These are phyloP conservation scores for Echinometra lucunter DNA, from an alignment of 53 echinoderm and acorn worm species.

Conservation along the genomic window DNA sequence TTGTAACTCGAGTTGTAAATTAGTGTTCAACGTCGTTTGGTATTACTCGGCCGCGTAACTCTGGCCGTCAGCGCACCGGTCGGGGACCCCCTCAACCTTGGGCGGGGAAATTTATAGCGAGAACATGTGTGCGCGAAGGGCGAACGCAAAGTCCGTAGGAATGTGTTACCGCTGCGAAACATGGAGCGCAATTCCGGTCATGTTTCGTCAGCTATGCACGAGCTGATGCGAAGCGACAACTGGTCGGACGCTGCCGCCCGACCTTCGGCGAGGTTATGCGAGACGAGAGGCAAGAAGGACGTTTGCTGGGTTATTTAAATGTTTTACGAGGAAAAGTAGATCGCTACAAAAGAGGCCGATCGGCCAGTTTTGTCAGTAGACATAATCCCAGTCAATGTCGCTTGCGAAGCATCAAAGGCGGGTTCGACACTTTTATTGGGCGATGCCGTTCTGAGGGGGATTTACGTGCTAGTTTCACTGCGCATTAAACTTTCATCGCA, in stretches of 20 bases:
- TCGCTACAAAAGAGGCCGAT: conserved; percentile 4
- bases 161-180: conserved; percentile 21
- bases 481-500: conserved; percentile 6
- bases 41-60: conserved; percentile 22
- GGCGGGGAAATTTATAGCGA: conserved; percentile 50
- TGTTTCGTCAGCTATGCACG: neutral
- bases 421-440: neutral
- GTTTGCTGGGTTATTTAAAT: conserved; percentile 47
- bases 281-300: neutral
- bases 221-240: conserved; percentile 22
- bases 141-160: neutral
- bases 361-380: conserved; percentile 6
- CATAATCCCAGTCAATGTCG: neutral
- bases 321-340: conserved; percentile 20
- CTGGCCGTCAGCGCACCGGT: conserved; percentile 30
- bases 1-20: conserved; percentile 53
- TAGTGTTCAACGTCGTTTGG: conserved; percentile 14
- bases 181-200: neutral
- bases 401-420: neutral
- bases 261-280: neutral
- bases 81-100: neutral
- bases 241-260: neutral
- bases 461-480: neutral
- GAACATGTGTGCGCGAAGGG: conserved; percentile 53
- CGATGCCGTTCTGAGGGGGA: neutral